Percentiles rank a stretch among this genome's conserved stretches.
Conservation (phyloP, 2,888 invertebrate species). For the Gastracanthus pulcherrimus region DNA sequence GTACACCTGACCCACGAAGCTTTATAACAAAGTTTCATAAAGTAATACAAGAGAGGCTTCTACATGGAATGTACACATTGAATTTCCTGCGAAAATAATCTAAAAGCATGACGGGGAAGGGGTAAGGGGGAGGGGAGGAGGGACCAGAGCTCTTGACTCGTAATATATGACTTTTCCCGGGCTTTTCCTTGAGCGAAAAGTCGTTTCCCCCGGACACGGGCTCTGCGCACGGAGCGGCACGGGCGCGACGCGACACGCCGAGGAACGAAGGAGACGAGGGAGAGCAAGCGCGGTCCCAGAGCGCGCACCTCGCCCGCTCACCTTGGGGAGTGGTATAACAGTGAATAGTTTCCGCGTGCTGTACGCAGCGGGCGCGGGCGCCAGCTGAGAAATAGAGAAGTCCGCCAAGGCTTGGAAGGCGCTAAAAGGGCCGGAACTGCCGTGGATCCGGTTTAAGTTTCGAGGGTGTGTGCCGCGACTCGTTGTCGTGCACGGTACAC, state of each 20-base stretch:
- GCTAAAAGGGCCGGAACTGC: constrained; percentile 56
- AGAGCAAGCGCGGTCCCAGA: too few relatives aligned
- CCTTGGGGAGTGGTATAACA: constrained; percentile 51
- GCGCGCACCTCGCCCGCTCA: background rate
- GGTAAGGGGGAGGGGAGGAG: background rate
- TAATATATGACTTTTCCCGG: constrained; percentile 26
- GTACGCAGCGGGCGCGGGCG: background rate
- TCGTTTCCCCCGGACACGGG: constrained; percentile 33
- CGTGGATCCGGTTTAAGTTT: constrained; percentile 45
- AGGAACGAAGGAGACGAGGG: too few relatives aligned
- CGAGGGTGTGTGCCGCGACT: constrained; percentile 1
- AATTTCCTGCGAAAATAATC: background rate
- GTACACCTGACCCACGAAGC: too few relatives aligned
- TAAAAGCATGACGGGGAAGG: too few relatives aligned
- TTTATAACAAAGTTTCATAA: background rate
- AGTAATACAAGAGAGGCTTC: background rate
- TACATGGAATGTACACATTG: background rate
- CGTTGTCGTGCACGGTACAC: background rate
- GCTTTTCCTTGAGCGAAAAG: constrained; percentile 36
- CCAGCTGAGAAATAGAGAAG: constrained; percentile 23
- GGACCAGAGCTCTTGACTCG: background rate
- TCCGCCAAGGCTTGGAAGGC: constrained; percentile 53
- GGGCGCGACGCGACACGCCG: background rate
- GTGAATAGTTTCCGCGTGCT: constrained; percentile 52
- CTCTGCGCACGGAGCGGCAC: background rate